These are phyloP conservation scores for Tichodroma muraria DNA, from an alignment of 2,113 vertebrate genomes.

Conservation along the genomic window DNA sequence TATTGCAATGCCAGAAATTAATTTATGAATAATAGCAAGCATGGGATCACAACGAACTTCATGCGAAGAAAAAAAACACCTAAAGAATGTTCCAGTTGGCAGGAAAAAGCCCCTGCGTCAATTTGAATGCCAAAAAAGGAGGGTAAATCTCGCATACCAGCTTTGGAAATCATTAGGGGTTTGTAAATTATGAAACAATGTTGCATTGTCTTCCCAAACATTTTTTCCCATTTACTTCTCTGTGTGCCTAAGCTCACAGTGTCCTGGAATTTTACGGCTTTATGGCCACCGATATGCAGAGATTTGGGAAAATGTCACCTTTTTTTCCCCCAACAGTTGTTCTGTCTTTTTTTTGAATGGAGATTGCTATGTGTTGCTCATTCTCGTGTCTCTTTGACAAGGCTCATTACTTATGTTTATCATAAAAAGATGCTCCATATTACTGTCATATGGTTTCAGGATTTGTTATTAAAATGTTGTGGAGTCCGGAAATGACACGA, in stretches of 20 bases:
- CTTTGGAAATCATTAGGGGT: conserved; percentile 62
- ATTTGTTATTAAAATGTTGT: conserved; percentile 35
- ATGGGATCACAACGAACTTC: conserved; percentile 67
- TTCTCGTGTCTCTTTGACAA: conserved; percentile 9
- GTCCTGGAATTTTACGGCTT: conserved; percentile 43
- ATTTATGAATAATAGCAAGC: conserved; percentile 75
- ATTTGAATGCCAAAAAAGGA: conserved; percentile 49
- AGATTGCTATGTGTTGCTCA: conserved; percentile 17
- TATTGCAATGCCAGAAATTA: conserved; percentile 74
- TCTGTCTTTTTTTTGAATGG: conserved; percentile 49
- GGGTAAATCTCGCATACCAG: conserved; percentile 52
- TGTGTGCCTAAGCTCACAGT: conserved; percentile 41
- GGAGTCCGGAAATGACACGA: conserved; percentile 45
- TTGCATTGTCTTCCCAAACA: conserved; percentile 48
- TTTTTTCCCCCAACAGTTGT: conserved; percentile 4
- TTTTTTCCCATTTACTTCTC: conserved; percentile 52
- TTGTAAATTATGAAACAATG: conserved; percentile 66
- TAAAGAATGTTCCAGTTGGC: conserved; percentile 76
- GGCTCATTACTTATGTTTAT: conserved; percentile 53
- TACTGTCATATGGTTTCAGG: conserved; percentile 50
- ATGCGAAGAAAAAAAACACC: conserved; percentile 66
- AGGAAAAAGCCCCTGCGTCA: conserved; percentile 53
- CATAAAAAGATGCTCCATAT: conserved; percentile 46
- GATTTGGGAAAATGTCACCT: conserved; percentile 1
- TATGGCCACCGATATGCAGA: background rate